Evolutionary conservation across 2,797 vertebrate genomes (phyloP).

Genomic region (Sphenopsis melanotis): DNA sequence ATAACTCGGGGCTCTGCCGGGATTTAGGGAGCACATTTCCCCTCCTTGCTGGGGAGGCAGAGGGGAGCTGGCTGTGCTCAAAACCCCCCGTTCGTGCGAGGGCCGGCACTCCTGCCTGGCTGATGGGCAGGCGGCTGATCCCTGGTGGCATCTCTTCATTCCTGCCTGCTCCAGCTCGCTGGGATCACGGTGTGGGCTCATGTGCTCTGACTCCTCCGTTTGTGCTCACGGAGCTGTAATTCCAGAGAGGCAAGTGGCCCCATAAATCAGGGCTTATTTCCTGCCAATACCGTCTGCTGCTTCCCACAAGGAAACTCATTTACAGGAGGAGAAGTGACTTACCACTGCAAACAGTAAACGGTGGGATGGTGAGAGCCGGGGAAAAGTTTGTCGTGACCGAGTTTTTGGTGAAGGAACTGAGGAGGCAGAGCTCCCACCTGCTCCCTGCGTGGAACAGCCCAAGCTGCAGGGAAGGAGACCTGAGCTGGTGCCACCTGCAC

Average conservation of each 20-base stretch:
- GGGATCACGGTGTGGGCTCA: neutral
- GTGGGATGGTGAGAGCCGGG: neutral
- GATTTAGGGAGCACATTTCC: neutral
- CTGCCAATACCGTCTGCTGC: neutral
- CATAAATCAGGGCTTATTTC: constrained; percentile 30
- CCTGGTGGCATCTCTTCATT: neutral
- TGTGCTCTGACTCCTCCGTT: neutral
- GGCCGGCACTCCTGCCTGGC: neutral
- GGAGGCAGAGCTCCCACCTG: neutral
- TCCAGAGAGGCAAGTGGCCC: neutral
- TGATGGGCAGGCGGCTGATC: constrained; percentile 9
- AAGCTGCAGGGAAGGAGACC: neutral
- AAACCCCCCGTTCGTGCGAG: neutral
- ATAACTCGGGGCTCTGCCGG: accelerated
- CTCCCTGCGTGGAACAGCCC: neutral
- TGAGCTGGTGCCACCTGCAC: neutral
- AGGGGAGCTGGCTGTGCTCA: neutral
- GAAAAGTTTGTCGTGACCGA: neutral
- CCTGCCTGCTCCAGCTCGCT: neutral
- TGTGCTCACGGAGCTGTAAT: neutral
- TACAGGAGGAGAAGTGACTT: constrained; percentile 24
- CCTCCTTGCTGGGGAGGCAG: neutral
- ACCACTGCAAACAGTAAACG: neutral
- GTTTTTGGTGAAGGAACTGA: neutral
- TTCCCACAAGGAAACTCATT: constrained; percentile 22